phyloP scores from a whole-genome alignment of 2,797 vertebrate species.

The Pipistrellus kuhlii region DNA sequence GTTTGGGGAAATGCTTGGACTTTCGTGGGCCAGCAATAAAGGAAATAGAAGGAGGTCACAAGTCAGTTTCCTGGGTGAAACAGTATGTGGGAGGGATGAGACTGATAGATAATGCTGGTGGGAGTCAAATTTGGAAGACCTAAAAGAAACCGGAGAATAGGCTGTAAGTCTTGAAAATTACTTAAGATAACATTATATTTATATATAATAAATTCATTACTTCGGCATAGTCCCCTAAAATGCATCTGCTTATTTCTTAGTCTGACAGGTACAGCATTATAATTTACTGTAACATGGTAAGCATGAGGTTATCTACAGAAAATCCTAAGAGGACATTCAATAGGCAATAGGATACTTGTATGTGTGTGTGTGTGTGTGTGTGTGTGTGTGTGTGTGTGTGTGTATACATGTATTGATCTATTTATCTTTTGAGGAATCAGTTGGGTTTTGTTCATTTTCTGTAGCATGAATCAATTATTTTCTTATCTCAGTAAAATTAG shows the following conservation, averaged over 20 bases:
- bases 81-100: not conserved
- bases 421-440: not conserved
- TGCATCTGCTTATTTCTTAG: not conserved
- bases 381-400: accelerated
- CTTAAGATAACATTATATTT: not conserved
- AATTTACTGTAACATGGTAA: not conserved
- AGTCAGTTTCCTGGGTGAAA: not conserved
- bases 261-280: not conserved
- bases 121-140: slow-evolving; percentile 1
- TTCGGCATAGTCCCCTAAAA: not conserved
- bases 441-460: slow-evolving; percentile 21
- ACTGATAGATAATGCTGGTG: not conserved
- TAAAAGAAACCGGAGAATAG: not conserved
- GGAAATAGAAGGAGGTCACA: not conserved
- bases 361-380: not conserved
- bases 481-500: slow-evolving; percentile 39
- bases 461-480: not conserved
- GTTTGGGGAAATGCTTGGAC: not conserved
- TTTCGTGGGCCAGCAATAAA: not conserved
- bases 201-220: not conserved
- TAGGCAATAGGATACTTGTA: not conserved
- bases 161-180: not conserved
- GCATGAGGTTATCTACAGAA: not conserved
- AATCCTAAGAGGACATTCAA: not conserved
- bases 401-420: not conserved